Conservation (phyloP, 2,888 invertebrate genomes). For the Agrochola lota region DNA sequence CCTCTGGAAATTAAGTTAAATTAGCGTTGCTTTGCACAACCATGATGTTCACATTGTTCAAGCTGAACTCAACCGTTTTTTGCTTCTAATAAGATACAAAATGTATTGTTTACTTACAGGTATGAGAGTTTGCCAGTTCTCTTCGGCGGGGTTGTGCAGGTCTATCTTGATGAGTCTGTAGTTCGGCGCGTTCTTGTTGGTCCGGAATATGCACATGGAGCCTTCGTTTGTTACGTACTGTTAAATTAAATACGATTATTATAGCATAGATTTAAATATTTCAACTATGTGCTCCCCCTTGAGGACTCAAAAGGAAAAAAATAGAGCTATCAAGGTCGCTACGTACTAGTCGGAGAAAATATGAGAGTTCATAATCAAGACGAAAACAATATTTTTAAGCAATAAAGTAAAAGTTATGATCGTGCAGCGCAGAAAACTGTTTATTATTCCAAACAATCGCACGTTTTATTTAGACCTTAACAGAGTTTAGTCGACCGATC, state of each 20-base stretch:
- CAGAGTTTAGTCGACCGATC: too few relatives aligned
- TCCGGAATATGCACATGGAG: constrained; percentile 95
- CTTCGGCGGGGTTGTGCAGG: constrained; percentile 92
- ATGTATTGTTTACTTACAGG: constrained; percentile 82
- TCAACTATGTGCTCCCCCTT: too few relatives aligned
- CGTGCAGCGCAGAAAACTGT: too few relatives aligned
- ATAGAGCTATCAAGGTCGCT: too few relatives aligned
- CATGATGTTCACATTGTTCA: neutral
- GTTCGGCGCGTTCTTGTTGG: constrained; percentile 98
- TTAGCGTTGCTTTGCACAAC: neutral
- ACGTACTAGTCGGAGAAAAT: too few relatives aligned
- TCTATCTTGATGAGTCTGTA: constrained; percentile 96
- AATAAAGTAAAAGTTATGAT: too few relatives aligned
- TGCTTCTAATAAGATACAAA: neutral
- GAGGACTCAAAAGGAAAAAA: too few relatives aligned
- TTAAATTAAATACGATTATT: neutral
- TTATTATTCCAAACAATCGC: neutral
- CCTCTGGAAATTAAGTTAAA: neutral
- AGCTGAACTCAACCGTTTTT: neutral
- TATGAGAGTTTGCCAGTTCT: constrained; percentile 96
- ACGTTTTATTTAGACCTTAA: too few relatives aligned
- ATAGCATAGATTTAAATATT: too few relatives aligned
- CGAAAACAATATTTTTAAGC: too few relatives aligned
- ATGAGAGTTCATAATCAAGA: too few relatives aligned
- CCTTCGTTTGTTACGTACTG: constrained; percentile 98